Evolutionary conservation across 2,888 invertebrate genomes (phyloP).

Genomic region (Drosophila merina): DNA sequence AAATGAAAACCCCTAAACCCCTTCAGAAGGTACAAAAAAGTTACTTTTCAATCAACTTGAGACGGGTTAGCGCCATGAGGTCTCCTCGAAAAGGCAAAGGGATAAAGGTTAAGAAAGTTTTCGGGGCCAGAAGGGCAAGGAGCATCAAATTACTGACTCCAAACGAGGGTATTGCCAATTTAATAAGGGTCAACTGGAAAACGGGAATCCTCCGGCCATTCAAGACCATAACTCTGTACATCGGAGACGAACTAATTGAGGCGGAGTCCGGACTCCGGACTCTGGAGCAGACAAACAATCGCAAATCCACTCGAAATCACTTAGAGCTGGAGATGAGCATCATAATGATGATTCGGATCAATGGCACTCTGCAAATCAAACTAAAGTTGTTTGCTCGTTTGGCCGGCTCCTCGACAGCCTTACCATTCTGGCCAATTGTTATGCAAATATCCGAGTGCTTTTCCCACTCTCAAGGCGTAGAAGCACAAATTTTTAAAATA

Average conservation of each 20-base stretch:
- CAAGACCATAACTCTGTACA: constrained; percentile 14
- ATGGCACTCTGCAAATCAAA: constrained; percentile 43
- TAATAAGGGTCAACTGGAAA: constrained; percentile 34
- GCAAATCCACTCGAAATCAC: constrained; percentile 33
- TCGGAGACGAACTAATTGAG: constrained; percentile 30
- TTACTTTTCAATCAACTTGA: constrained; percentile 77
- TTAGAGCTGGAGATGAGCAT: constrained; percentile 26
- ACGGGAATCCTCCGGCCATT: background rate
- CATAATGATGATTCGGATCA: constrained; percentile 32
- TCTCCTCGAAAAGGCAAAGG: constrained; percentile 33
- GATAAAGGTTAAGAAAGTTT: constrained; percentile 27
- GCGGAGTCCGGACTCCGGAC: background rate
- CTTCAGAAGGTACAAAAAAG: constrained; percentile 53
- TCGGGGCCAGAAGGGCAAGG: background rate
- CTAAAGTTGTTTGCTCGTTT: constrained; percentile 49
- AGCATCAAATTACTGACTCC: constrained; percentile 26
- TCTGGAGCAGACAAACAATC: constrained; percentile 25
- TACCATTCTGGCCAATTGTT: constrained; percentile 67
- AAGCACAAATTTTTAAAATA: constrained; percentile 59
- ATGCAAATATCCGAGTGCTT: constrained; percentile 72
- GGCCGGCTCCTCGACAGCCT: background rate
- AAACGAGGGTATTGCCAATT: constrained; percentile 19
- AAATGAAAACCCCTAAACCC: constrained; percentile 63
- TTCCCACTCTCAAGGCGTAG: constrained; percentile 49
- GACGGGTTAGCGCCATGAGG: constrained; percentile 52